phyloP scores from a whole-genome alignment of 64 coral and sea anemone genomes.

The Catalaphyllia jardinei region DNA sequence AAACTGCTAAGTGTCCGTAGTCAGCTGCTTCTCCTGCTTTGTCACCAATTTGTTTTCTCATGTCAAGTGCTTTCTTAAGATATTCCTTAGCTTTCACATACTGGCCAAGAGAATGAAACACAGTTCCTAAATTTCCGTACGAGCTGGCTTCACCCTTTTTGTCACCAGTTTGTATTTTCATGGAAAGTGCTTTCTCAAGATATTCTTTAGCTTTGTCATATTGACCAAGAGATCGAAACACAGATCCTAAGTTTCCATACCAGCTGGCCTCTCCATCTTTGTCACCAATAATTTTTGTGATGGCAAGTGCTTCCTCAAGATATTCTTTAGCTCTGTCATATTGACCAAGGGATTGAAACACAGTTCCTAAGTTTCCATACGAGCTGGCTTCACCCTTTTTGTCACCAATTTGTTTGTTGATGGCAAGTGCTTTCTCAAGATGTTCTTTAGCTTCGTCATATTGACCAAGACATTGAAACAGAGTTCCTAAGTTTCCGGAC shows the following conservation, averaged over 20 bases:
- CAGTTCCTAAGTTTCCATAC: not conserved
- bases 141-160: not conserved
- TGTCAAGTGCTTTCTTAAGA: not conserved
- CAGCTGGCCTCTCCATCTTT: not conserved
- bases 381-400: not conserved
- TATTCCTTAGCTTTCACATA: not conserved
- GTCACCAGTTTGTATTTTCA: not conserved
- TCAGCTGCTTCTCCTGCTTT: not conserved
- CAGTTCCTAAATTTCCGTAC: not conserved
- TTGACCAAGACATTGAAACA: not conserved
- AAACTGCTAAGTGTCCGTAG: not conserved
- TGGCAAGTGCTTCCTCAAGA: conserved; percentile 5
- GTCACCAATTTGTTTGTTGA: not conserved
- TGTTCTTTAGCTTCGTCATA: not conserved
- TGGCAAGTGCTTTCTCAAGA: not conserved
- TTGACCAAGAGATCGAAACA: not conserved
- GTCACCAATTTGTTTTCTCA: not conserved
- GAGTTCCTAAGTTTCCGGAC: not conserved
- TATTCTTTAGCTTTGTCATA: conserved; percentile 27
- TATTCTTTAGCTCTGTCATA: conserved; percentile 18
- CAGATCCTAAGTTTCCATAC: not conserved
- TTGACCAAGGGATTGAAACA: not conserved
- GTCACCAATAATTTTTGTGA: not conserved
- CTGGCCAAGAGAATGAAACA: not conserved
- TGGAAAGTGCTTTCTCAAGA: conserved; percentile 6